A percentile compares a stretch with the other conserved stretches of the same genome.
phyloP scores from a whole-genome alignment of 1,140 invertebrate genomes.

The Hyphantria cunea region DNA sequence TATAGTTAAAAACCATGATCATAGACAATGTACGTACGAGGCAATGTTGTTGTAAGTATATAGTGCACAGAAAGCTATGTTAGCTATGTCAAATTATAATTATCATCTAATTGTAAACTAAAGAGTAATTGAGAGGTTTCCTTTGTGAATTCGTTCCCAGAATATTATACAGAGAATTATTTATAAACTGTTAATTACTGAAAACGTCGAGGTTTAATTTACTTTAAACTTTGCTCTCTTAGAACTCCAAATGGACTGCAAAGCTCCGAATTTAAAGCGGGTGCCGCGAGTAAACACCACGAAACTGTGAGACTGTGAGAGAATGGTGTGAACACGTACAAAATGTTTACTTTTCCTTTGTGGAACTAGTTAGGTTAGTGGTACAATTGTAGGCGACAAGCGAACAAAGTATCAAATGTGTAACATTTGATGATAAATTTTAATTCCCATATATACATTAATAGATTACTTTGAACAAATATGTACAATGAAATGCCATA shows the following conservation, averaged over 20 bases:
- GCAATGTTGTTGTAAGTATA: too few relatives aligned
- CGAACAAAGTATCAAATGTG: background rate
- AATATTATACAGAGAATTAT: constrained; percentile 7
- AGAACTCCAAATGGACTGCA: constrained; percentile 14
- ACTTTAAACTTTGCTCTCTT: constrained; percentile 22
- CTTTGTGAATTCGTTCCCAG: constrained; percentile 2
- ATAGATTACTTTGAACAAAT: too few relatives aligned
- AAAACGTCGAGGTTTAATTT: constrained; percentile 17
- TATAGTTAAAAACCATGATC: too few relatives aligned
- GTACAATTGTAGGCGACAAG: constrained; percentile 16
- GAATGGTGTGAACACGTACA: constrained; percentile 41
- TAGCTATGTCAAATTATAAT: too few relatives aligned
- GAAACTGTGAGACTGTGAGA: constrained; percentile 35
- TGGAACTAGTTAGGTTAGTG: constrained; percentile 27
- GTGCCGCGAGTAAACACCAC: constrained; percentile 34
- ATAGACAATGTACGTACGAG: too few relatives aligned
- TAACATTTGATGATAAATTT: too few relatives aligned
- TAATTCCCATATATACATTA: too few relatives aligned
- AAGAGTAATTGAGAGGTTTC: background rate
- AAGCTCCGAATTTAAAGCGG: constrained; percentile 25
- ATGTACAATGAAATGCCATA: too few relatives aligned
- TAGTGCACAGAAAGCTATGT: too few relatives aligned
- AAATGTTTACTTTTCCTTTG: constrained; percentile 45
- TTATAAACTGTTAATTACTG: constrained; percentile 15
- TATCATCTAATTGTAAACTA: background rate